Base-by-base conservation (phyloP, 2,113 vertebrate species). In the Albula goreensis region DNA sequence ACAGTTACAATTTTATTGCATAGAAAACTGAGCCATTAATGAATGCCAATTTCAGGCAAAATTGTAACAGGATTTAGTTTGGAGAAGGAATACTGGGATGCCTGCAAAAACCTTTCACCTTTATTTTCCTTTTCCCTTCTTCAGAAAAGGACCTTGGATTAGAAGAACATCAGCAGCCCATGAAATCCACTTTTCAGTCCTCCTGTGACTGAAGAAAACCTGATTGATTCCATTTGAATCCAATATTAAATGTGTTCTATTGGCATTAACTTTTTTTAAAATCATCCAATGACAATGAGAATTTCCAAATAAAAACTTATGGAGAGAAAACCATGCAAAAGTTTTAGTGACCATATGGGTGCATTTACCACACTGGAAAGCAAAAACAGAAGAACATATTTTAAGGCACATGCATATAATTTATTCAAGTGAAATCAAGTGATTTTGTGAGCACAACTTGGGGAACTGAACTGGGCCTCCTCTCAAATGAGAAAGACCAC, bases 401-500 rank as follows among this genome's bases (percentile, higher is more conserved):
- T 41, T 41, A 41, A 41, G 31, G 31, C 31, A 41, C 1, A 41
- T 41, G 31, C 1, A 41, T 41, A 41, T 41, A 41, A 41, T 41
- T 41, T 41, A 41, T 41, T 41, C 1, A 41, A 41, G 31, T 41
- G 31, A 41, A 41, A 41, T 41, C 31, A 41, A 41, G 31, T 41
- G 31, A 41, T 41, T 41, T 41, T 41, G 31, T 41, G 31, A 41
- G 31, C 31, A 41, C 31, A 41, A 41, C 15, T 22, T 8, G 17
- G 60, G 60, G 53, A 12, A 3, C 3, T 8, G 13, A 57, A 17
- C 0, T 15, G 10, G 78, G 5, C 1, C 19, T n/a, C 51, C 10
- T 66, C 31, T 89, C 63, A 93, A 84, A 94, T 94, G 9, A 94
- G 90, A 70, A 94, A 94, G 22, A 94, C 90, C 70, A 94, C 91